Evolutionary conservation across 2,797 vertebrate species (phyloP).

Genomic region (Betta splendens): DNA sequence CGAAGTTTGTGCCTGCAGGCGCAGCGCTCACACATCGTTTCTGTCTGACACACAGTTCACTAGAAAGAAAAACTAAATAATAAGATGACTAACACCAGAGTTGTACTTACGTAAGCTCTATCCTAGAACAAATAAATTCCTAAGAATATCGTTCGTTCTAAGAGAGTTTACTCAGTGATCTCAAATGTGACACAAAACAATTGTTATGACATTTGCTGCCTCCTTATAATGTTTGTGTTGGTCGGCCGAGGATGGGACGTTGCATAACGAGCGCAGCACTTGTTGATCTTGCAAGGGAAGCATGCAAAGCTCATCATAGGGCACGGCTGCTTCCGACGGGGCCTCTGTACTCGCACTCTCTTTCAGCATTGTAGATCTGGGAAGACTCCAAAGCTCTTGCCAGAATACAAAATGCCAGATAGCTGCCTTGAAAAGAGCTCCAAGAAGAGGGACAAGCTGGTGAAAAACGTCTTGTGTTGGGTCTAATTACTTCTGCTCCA

Average conservation of each 20-base stretch:
- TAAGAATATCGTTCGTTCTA: background rate
- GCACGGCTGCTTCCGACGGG: slow-evolving; percentile 52
- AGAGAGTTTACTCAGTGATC: slow-evolving; percentile 11
- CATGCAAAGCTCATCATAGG: slow-evolving; percentile 55
- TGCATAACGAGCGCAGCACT: slow-evolving; percentile 39
- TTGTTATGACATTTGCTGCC: slow-evolving; percentile 11
- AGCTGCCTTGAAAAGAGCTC: slow-evolving; percentile 56
- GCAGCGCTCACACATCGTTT: slow-evolving; percentile 30
- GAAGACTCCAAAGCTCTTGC: slow-evolving; percentile 67
- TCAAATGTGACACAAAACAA: slow-evolving; percentile 6
- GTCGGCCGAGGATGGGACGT: slow-evolving; percentile 19
- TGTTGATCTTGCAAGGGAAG: slow-evolving; percentile 39
- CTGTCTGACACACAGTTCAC: slow-evolving; percentile 31
- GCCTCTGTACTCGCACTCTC: slow-evolving; percentile 41
- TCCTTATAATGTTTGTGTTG: slow-evolving; percentile 15
- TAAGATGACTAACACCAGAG: background rate
- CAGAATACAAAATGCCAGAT: slow-evolving; percentile 72
- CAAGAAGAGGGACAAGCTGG: slow-evolving; percentile 59
- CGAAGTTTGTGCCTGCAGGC: slow-evolving; percentile 51
- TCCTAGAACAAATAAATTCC: background rate
- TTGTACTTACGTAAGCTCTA: background rate
- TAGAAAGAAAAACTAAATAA: slow-evolving; percentile 17
- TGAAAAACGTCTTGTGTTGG: slow-evolving; percentile 68
- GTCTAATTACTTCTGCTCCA: slow-evolving; percentile 76
- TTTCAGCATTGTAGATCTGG: slow-evolving; percentile 65